Evolutionary conservation across 2,888 invertebrate species (phyloP).

Genomic region (Protodeltote pygarga): DNA sequence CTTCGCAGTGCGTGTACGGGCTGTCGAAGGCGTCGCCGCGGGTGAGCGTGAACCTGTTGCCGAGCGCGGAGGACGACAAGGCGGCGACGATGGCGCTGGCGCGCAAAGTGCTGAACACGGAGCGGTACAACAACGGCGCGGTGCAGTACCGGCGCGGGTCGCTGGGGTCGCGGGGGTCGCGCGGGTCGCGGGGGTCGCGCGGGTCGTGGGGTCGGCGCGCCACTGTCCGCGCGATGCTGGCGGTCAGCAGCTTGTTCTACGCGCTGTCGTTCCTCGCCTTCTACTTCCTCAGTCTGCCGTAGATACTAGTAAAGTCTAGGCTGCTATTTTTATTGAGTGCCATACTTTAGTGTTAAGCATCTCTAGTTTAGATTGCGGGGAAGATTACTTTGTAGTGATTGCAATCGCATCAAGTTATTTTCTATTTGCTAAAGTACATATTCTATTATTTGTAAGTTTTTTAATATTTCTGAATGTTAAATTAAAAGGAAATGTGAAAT

Average conservation of each 20-base stretch:
- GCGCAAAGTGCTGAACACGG: slow-evolving; percentile 66
- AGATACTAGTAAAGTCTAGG: slow-evolving; percentile 14
- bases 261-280: slow-evolving; percentile 74
- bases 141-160: slow-evolving; percentile 51
- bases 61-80: slow-evolving; percentile 50
- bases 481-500: neutral
- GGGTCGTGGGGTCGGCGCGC: slow-evolving; percentile 68
- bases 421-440: neutral
- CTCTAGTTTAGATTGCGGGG: slow-evolving; percentile 1
- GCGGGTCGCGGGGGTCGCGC: slow-evolving; percentile 71
- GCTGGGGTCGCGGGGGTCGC: slow-evolving; percentile 21
- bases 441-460: slow-evolving; percentile 1
- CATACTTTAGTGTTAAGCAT: slow-evolving; percentile 17
- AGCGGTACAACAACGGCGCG: slow-evolving; percentile 68
- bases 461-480: neutral
- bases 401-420: neutral
- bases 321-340: slow-evolving; percentile 24
- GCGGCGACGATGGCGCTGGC: slow-evolving; percentile 43
- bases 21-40: slow-evolving; percentile 44
- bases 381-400: neutral
- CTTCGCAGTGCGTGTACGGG: slow-evolving; percentile 30
- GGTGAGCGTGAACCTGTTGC: slow-evolving; percentile 47
- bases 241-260: slow-evolving; percentile 80
- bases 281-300: slow-evolving; percentile 77
- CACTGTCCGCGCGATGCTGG: slow-evolving; percentile 85